Percentiles rank a stretch among this genome's conserved stretches.
Conservation (phyloP, 2,113 vertebrate species). For the Neodontobutis hainanensis region DNA sequence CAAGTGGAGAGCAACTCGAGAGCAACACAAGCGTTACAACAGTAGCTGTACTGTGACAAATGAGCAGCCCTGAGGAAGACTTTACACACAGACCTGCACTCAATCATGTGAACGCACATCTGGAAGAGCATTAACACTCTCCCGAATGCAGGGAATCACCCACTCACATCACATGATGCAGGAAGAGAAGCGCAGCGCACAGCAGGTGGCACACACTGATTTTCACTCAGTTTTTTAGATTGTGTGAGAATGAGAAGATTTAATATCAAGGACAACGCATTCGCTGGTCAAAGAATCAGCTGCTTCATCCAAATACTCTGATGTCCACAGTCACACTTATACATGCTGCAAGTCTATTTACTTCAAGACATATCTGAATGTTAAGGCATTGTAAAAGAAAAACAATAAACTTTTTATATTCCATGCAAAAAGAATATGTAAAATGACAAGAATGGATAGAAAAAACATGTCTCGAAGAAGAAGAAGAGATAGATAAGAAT, state of each 20-base stretch:
- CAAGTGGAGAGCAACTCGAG: constrained; percentile 33
- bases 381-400: background rate
- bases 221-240: constrained; percentile 4
- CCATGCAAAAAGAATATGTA: background rate
- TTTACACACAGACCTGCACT: constrained; percentile 22
- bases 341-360: background rate
- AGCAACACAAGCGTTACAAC: constrained; percentile 21
- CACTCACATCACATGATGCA: constrained; percentile 34
- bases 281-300: constrained; percentile 42
- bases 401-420: constrained; percentile 1
- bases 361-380: background rate
- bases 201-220: constrained; percentile 47
- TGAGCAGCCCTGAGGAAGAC: constrained; percentile 57
- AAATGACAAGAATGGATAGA: constrained; percentile 7
- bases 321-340: background rate
- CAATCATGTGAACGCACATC: constrained; percentile 36
- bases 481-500: constrained; percentile 16
- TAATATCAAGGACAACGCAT: constrained; percentile 48
- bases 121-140: constrained; percentile 22
- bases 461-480: constrained; percentile 1
- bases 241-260: constrained; percentile 4
- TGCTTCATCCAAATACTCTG: constrained; percentile 22
- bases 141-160: constrained; percentile 27
- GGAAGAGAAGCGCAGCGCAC: constrained; percentile 30
- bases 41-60: constrained; percentile 67